These are phyloP conservation scores for Panzeria rudis DNA, from an alignment of 2,888 invertebrate species.

Conservation along the genomic window DNA sequence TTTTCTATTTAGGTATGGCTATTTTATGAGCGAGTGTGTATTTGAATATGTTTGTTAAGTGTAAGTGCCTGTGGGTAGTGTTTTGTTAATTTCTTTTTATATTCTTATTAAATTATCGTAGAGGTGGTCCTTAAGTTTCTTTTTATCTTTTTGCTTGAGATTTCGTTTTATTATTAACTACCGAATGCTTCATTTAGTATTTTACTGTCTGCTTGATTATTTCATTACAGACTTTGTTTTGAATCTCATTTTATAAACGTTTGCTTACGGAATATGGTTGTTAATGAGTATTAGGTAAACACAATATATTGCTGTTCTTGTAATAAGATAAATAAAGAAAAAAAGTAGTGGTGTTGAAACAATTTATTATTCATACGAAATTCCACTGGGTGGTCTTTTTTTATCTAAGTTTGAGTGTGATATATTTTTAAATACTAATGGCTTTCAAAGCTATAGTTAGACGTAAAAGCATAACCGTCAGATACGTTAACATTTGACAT, in stretches of 20 bases:
- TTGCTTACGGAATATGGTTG: conserved; percentile 20
- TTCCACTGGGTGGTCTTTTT: neutral
- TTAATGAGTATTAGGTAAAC: conserved; percentile 8
- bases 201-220: conserved; percentile 46
- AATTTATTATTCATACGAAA: neutral
- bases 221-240: conserved; percentile 32
- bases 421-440: too few species aligned
- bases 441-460: too few species aligned
- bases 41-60: neutral
- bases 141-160: conserved; percentile 19
- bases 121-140: conserved; percentile 51
- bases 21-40: neutral
- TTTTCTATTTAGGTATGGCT: conserved; percentile 37
- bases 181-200: conserved; percentile 20
- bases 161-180: conserved; percentile 35
- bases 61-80: neutral
- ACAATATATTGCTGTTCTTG: neutral
- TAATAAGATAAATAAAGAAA: neutral
- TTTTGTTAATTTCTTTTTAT: conserved; percentile 39
- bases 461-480: too few species aligned
- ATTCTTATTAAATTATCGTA: conserved; percentile 47
- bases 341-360: neutral
- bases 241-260: conserved; percentile 22
- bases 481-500: too few species aligned
- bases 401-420: neutral